Conservation (phyloP, 2,888 invertebrate genomes). For the Aethes cnicana region DNA sequence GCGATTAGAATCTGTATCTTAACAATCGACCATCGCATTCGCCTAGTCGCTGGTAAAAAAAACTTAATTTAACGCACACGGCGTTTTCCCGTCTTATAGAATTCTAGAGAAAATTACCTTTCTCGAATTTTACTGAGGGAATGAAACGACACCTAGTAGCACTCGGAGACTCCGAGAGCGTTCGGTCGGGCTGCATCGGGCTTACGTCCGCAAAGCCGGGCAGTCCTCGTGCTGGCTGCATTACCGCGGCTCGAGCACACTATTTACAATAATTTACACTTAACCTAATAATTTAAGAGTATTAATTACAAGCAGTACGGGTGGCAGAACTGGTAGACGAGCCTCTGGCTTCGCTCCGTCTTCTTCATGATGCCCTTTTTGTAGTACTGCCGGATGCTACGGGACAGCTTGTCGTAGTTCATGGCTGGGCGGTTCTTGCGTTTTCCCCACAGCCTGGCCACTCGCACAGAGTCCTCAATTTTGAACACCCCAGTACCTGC, state of each 20-base stretch:
- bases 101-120: constrained; percentile 82
- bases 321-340: constrained; percentile 99
- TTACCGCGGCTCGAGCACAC: constrained; percentile 72
- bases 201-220: constrained; percentile 67
- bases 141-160: constrained; percentile 57
- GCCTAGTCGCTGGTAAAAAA: constrained; percentile 74
- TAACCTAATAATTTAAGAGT: constrained; percentile 41
- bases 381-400: constrained; percentile 99
- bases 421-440: constrained; percentile 99
- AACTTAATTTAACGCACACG: constrained; percentile 65
- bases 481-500: constrained; percentile 95
- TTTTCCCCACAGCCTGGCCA: constrained; percentile 98
- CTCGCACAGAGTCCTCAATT: constrained; percentile 98
- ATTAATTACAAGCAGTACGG: constrained; percentile 90
- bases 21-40: constrained; percentile 42
- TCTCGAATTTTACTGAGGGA: constrained; percentile 78
- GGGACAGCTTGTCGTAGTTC: constrained; percentile 99
- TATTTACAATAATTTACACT: constrained; percentile 49
- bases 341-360: constrained; percentile 97
- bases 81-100: constrained; percentile 69
- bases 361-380: constrained; percentile 99
- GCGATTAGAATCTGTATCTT: constrained; percentile 38
- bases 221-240: constrained; percentile 67
- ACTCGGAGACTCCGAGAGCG: constrained; percentile 46
- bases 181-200: constrained; percentile 55